Base-by-base conservation (phyloP, 64 coral and sea anemone genomes). In the Platygyra sinensis region DNA sequence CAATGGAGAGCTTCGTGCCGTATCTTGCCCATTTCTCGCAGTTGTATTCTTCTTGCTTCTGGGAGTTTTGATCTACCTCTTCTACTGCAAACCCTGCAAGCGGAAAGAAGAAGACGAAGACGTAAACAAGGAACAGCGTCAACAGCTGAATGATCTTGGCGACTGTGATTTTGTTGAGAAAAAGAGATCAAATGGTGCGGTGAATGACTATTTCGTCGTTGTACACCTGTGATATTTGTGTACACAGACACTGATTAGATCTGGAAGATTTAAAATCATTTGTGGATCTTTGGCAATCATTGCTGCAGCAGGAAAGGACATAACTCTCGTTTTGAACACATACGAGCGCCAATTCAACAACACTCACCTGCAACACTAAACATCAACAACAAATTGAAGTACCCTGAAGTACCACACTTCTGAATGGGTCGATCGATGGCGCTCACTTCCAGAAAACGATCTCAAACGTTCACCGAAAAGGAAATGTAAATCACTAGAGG, bases 191-290 rank as follows among this genome's bases (percentile, higher is more conserved):
- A 62, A 69, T 16, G 52, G 63, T 17, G 81, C 36, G 14, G 39
- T 85, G 62, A 25, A 52, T 49, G 63, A 71, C 24, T 85, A 71
- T 28, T 85, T 85, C 39, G 22, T 85, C 16, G 36, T 85, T 28
- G 64, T 16, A 25, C 81, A 85, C 10, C 81, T 51, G 3, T 71
- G 62, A 72, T 8, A 22, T 25, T 11, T 25, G 22, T 69, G 22
- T 18, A 24, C 22, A 27, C 65, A 8, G 65, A 6, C n/a, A 69
- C 25, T 25, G 10, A 15, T 15, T 16, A 57, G 54, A 12, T 57
- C 11, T 69, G 65, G 25, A 69, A 27, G 10, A 69, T 69, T 25
- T 10, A 65, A 10, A 0, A 27, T 69, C 7, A 24, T 69, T n/a
- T 28, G 5, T 2, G 0, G n/a, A 69, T 69, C 22, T 25, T n/a